Conservation (phyloP, 2,797 vertebrate genomes). For the Vespertilio murinus region DNA sequence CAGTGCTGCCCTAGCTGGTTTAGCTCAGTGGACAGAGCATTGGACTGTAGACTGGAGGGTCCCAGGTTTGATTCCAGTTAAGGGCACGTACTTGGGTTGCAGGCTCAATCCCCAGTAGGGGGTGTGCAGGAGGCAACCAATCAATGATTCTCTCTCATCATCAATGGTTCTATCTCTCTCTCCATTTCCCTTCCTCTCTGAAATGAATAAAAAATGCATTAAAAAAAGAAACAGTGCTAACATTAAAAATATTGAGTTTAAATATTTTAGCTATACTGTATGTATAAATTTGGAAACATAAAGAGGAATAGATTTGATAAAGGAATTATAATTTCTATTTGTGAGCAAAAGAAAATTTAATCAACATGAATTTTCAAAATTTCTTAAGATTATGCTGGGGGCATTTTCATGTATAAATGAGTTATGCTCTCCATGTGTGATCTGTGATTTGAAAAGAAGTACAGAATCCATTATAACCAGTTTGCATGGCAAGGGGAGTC, state of each 20-base stretch:
- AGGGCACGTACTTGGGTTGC: too few relatives aligned
- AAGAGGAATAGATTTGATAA: neutral
- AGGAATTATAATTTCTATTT: neutral
- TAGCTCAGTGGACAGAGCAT: too few relatives aligned
- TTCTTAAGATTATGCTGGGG: neutral
- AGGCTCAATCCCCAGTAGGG: too few relatives aligned
- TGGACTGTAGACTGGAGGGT: too few relatives aligned
- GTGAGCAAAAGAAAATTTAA: neutral
- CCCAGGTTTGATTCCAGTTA: too few relatives aligned
- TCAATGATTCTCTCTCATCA: too few relatives aligned
- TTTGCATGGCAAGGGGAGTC: neutral
- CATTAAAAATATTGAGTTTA: neutral
- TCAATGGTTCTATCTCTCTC: too few relatives aligned
- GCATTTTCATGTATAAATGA: neutral
- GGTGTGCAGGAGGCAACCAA: too few relatives aligned
- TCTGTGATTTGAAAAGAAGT: neutral
- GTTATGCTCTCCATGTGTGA: neutral
- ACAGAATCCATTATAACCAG: neutral
- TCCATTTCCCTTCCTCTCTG: too few relatives aligned
- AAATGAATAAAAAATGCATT: too few relatives aligned
- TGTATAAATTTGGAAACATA: neutral
- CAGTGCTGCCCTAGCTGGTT: neutral
- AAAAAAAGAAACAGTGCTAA: neutral
- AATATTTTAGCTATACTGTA: neutral
- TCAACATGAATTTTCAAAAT: neutral